Evolutionary conservation across 2,888 invertebrate species (phyloP), one percentile per base, ranked within the genome.

Genomic region (Horisme vitalbata): DNA sequence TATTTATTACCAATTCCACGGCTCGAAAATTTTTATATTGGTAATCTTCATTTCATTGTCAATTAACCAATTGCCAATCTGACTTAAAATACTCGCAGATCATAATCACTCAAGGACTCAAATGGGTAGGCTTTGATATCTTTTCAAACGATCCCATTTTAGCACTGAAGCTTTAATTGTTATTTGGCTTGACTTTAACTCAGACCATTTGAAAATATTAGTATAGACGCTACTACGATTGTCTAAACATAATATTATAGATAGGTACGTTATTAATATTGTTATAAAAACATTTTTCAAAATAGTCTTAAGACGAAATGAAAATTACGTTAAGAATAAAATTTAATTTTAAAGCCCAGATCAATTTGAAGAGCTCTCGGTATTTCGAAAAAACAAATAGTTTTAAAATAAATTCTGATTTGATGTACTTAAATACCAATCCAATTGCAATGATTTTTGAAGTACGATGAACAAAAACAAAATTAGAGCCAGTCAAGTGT

Each of bases 1-100:
- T n/a, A n/a, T n/a, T 73, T 68, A 82, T 83, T 81, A 82, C 60
- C 70, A 61, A 83, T 83, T 78, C 68, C 67, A 81, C 74, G 79
- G 57, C 51, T 45, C 52, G 47, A 59, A 47, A 39, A 65, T 68
- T 60, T 53, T 50, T 65, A 61, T 63, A 66, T 61, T 61, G 52
- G 57, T 59, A 61, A 65, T 63, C 47, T 61, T 68, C 61, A 61
- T 66, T 62, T 65, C 59, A 55, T 55, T 62, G 59, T 61, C 58
- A 67, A 70, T 72, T 66, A 58, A 63, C 57, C n/a, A 62, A 65
- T 68, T 61, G 52, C 50, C 55, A 57, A 65, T 64, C 62, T 37
- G 48, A 45, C 41, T 57, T 57, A 50, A 55, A 59, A 57, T 55
- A 50, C 45, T 44, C 41, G 57, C 39, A 57, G 52, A 57, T 57